phyloP scores from a whole-genome alignment of 2,113 vertebrate genomes.

The Naja naja region DNA sequence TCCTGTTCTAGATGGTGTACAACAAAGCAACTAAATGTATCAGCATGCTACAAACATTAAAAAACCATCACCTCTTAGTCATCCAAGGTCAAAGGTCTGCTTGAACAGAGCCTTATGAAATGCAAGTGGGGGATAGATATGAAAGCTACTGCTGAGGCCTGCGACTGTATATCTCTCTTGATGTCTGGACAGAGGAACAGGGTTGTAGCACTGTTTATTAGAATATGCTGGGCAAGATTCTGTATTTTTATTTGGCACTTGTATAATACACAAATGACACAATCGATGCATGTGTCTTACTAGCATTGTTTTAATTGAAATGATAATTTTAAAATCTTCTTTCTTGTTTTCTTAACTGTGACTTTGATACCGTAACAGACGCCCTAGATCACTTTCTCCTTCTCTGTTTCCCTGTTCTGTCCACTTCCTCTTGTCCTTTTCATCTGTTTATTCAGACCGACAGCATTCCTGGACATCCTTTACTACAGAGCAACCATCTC shows the following conservation, averaged over 20 bases:
- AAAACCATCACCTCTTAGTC: background rate
- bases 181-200: background rate
- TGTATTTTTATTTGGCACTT: background rate
- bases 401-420: constrained; percentile 41
- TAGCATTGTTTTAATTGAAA: background rate
- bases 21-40: background rate
- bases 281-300: background rate
- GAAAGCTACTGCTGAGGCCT: background rate
- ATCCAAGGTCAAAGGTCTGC: background rate
- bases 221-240: background rate
- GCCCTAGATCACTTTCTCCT: constrained; percentile 33
- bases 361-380: constrained; percentile 4
- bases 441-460: constrained; percentile 68
- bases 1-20: background rate
- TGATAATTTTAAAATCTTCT: background rate
- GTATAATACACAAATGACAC: background rate
- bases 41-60: background rate
- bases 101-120: background rate
- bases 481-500: constrained; percentile 74
- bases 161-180: background rate
- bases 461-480: constrained; percentile 84
- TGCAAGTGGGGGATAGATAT: background rate
- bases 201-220: background rate
- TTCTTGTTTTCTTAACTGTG: background rate
- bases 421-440: constrained; percentile 23